Percentiles rank a stretch among this genome's conserved stretches.
These are phyloP conservation scores for Psophia crepitans DNA, from an alignment of 2,113 vertebrate genomes.

Conservation along the genomic window DNA sequence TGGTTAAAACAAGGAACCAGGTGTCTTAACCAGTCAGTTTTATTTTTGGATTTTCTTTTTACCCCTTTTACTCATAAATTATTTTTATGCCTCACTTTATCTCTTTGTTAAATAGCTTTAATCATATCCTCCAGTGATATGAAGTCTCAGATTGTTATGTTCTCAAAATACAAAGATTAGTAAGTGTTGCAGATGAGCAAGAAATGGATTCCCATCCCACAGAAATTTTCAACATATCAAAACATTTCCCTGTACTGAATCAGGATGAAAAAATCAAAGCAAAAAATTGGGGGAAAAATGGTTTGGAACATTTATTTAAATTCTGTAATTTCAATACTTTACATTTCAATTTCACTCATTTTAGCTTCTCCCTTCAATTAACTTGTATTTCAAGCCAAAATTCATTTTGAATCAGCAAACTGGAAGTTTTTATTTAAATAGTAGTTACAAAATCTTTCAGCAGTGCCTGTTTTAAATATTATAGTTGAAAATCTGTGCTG, in stretches of 20 bases:
- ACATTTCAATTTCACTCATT: background rate
- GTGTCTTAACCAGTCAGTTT: background rate
- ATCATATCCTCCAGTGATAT: background rate
- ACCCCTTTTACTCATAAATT: background rate
- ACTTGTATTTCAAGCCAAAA: background rate
- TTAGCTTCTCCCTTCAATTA: background rate
- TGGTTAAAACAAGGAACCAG: background rate
- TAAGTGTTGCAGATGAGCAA: background rate
- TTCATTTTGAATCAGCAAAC: background rate
- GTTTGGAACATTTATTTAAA: background rate
- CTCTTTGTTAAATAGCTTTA: constrained; percentile 6
- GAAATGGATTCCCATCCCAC: constrained; percentile 43
- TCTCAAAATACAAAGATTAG: constrained; percentile 27
- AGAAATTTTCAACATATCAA: constrained; percentile 19
- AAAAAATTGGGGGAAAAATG: background rate
- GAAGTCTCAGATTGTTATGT: background rate
- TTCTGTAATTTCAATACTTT: background rate
- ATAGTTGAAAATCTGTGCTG: background rate
- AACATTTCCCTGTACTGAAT: constrained; percentile 19
- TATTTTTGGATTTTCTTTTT: background rate
- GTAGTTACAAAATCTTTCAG: background rate
- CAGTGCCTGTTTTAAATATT: background rate
- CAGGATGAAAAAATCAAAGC: constrained; percentile 10
- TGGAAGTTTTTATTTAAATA: background rate
- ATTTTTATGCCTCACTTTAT: background rate